Conservation (phyloP, 2,888 invertebrate genomes). For the Zhuqinia jingwanae region DNA sequence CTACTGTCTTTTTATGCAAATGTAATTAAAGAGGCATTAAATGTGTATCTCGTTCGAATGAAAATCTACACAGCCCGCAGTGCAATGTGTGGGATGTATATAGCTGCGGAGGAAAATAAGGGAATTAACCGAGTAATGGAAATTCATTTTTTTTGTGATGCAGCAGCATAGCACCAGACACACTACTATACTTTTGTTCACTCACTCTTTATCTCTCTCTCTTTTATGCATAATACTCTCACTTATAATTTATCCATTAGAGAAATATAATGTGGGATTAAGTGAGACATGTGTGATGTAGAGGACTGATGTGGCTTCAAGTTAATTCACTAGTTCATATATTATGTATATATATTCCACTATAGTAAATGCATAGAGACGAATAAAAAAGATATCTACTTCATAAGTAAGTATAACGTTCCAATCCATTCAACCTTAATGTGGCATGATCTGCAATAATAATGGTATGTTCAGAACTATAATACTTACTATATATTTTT, state of each 20-base stretch:
- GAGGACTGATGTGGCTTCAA: constrained; percentile 45
- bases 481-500: background rate
- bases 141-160: constrained; percentile 2
- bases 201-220: too few relatives aligned
- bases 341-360: constrained; percentile 30
- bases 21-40: constrained; percentile 69
- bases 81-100: too few relatives aligned
- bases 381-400: too few relatives aligned
- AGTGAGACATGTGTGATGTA: constrained; percentile 28
- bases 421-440: constrained; percentile 33
- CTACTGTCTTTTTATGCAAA: constrained; percentile 58
- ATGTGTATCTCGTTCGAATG: constrained; percentile 40
- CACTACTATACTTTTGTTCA: too few relatives aligned
- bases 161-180: background rate
- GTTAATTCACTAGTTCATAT: constrained; percentile 28
- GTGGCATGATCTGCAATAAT: background rate
- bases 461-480: background rate
- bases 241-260: constrained; percentile 42
- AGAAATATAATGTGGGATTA: constrained; percentile 43
- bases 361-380: background rate
- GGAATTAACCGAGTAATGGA: constrained; percentile 4
- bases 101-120: background rate
- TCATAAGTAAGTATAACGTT: too few relatives aligned
- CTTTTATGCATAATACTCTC: background rate
- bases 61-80: constrained; percentile 40